A percentile compares a stretch with the other conserved stretches of the same genome.
Conservation (phyloP, 2,797 vertebrate genomes). For the Pseudochirops cupreus region DNA sequence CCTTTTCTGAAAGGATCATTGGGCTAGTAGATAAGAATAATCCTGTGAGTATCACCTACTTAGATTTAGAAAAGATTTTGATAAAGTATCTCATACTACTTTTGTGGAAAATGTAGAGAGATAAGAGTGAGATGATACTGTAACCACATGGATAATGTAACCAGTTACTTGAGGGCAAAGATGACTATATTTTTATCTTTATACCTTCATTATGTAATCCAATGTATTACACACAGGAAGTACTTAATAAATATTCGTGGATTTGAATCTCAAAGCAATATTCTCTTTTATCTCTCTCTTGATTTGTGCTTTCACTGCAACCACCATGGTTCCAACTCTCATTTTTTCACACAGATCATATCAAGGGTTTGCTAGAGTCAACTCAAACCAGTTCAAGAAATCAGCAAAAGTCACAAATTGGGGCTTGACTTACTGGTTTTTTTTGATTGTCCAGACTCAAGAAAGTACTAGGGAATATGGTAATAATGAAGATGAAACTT, state of each 20-base stretch:
- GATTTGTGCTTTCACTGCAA: background rate
- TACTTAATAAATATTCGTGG: background rate
- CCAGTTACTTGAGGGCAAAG: background rate
- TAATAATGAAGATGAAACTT: background rate
- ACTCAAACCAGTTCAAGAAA: background rate
- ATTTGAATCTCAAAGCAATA: background rate
- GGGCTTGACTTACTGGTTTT: background rate
- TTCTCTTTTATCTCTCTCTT: background rate
- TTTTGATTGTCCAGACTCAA: background rate
- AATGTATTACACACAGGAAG: background rate
- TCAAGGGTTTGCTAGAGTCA: background rate
- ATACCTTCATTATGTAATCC: background rate
- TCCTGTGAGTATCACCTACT: too few species aligned
- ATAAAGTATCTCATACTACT: background rate
- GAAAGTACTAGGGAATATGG: background rate
- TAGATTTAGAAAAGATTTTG: too few species aligned
- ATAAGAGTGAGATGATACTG: background rate
- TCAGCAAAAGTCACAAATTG: background rate
- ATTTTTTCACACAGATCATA: background rate
- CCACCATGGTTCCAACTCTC: background rate
- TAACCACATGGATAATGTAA: background rate
- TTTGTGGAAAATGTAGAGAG: background rate
- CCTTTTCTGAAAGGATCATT: too few species aligned
- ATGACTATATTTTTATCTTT: background rate
- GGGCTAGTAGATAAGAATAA: too few species aligned